Conservation (phyloP, 2,797 vertebrate genomes). For the Chelon labrosus region DNA sequence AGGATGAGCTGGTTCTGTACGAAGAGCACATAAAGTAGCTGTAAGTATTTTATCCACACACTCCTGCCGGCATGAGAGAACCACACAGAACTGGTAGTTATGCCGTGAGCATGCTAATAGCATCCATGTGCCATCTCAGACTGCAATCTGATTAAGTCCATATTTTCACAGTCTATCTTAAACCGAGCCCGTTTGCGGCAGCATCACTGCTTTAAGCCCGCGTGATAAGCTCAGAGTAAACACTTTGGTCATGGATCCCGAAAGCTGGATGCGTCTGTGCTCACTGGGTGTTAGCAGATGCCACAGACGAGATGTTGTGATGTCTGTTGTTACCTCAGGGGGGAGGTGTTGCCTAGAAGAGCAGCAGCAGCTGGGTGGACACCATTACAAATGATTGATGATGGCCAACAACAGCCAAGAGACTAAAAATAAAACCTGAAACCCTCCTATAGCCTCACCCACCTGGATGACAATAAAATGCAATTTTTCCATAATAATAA, state of each 20-base stretch:
- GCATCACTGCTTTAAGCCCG: slow-evolving; percentile 41
- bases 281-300: slow-evolving; percentile 18
- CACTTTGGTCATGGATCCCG: slow-evolving; percentile 50
- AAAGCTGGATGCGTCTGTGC: slow-evolving; percentile 35
- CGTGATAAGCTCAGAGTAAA: slow-evolving; percentile 65
- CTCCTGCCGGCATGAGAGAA: background rate
- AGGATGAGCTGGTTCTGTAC: slow-evolving; percentile 96
- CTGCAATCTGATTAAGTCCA: slow-evolving; percentile 49
- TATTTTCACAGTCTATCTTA: slow-evolving; percentile 44
- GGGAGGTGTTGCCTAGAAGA: slow-evolving; percentile 73
- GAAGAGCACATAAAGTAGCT: slow-evolving; percentile 23
- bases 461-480: background rate
- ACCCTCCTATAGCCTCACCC: background rate
- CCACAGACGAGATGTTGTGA: slow-evolving; percentile 40
- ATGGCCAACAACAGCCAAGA: slow-evolving; percentile 25
- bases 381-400: slow-evolving; percentile 50
- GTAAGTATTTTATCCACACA: slow-evolving; percentile 28
- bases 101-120: slow-evolving; percentile 23
- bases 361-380: slow-evolving; percentile 23
- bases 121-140: slow-evolving; percentile 37
- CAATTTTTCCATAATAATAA: slow-evolving; percentile 18
- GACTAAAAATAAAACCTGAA: slow-evolving; percentile 8
- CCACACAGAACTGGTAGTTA: slow-evolving; percentile 19
- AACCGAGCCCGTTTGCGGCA: slow-evolving; percentile 37
- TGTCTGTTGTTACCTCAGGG: slow-evolving; percentile 65